These are phyloP conservation scores for Plagiodera versicolora DNA, from an alignment of 2,888 invertebrate genomes.

Conservation along the genomic window DNA sequence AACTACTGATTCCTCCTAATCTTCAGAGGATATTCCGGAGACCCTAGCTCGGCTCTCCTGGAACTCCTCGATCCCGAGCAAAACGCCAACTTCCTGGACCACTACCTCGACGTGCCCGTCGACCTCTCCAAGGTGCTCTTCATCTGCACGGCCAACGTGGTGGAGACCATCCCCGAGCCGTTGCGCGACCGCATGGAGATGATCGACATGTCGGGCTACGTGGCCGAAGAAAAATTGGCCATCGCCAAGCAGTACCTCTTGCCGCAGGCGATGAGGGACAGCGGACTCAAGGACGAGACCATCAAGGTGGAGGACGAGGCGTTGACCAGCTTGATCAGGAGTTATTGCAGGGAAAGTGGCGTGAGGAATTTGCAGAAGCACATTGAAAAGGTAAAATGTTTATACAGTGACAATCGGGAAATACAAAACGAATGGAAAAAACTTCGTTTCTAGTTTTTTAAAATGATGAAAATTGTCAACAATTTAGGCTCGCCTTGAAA, in stretches of 20 bases:
- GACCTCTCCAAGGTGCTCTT: conserved; percentile 96
- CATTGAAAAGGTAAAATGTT: conserved; percentile 93
- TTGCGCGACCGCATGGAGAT: conserved; percentile 98
- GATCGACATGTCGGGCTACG: conserved; percentile 98
- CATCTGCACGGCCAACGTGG: conserved; percentile 96
- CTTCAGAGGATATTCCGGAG: conserved; percentile 95
- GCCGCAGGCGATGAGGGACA: conserved; percentile 85
- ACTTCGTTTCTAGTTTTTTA: too few species aligned
- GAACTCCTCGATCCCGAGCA: conserved; percentile 99
- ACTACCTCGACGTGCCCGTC: conserved; percentile 96
- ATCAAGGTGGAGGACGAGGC: conserved; percentile 74
- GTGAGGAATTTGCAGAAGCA: conserved; percentile 98
- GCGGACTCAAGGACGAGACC: conserved; percentile 75
- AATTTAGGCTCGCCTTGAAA: too few species aligned
- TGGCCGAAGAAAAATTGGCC: conserved; percentile 96
- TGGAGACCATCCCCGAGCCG: conserved; percentile 96
- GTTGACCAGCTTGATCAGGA: conserved; percentile 78
- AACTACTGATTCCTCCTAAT: too few species aligned
- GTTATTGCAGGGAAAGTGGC: conserved; percentile 96
- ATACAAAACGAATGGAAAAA: too few species aligned
- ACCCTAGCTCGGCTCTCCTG: conserved; percentile 94
- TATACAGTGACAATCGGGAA: too few species aligned
- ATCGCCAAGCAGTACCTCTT: conserved; percentile 96
- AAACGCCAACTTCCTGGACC: conserved; percentile 96
- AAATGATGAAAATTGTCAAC: too few species aligned